Evolutionary conservation across 2,888 invertebrate genomes (phyloP).

Genomic region (Bellardia bayeri): DNA sequence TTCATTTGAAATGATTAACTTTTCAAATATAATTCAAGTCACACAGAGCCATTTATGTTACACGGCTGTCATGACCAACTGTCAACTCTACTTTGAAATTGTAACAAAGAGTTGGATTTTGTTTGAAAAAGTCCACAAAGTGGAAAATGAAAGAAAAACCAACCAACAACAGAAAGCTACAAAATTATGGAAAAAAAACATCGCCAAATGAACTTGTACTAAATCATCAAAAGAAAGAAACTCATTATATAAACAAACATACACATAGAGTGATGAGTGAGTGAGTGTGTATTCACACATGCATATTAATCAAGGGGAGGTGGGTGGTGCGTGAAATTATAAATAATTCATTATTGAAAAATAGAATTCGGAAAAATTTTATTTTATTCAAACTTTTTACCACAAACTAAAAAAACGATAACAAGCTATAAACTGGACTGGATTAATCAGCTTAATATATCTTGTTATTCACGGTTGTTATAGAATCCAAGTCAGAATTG

Average conservation of each 20-base stretch:
- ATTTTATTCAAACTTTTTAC: no score
- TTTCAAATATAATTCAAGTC: conserved; percentile 69
- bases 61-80: conserved; percentile 71
- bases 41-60: conserved; percentile 69
- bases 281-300: conserved; percentile 45
- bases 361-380: no score
- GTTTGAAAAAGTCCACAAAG: conserved; percentile 46
- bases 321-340: background rate
- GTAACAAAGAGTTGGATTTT: conserved; percentile 67
- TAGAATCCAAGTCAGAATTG: no score
- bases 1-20: conserved; percentile 66
- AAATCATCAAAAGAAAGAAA: conserved; percentile 67
- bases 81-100: conserved; percentile 70
- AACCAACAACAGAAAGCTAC: conserved; percentile 10
- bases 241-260: conserved; percentile 65
- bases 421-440: no score
- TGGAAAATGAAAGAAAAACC: conserved; percentile 43
- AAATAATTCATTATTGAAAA: background rate
- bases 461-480: no score
- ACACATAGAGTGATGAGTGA: conserved; percentile 27
- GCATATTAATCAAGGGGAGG: conserved; percentile 20
- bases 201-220: conserved; percentile 59
- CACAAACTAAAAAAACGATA: no score
- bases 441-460: no score
- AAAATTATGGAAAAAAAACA: conserved; percentile 43